Base-by-base conservation (phyloP, 2,888 invertebrate genomes). In the Limnephilus marmoratus region DNA sequence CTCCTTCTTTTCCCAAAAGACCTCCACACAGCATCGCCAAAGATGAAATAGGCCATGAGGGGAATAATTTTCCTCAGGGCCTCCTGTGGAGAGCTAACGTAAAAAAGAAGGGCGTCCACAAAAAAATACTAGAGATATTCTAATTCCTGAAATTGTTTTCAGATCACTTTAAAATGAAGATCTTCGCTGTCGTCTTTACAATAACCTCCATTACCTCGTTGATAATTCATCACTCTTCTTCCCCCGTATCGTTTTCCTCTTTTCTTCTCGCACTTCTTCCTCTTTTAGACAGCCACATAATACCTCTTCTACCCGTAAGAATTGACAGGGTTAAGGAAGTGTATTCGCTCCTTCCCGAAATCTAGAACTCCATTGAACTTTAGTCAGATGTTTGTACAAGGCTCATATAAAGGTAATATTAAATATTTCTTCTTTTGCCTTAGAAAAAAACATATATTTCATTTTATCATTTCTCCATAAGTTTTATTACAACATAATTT, bases 221-320 rank as follows among this genome's bases (percentile, higher is more conserved):
- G 81, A 93, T 91, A 91, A 93, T 92, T 92, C 91, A 92, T 93
- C 92, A 91, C 91, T 92, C 91, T 81, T 31, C 81, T n/a, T 34
- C 85, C 41, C 31, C 12, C 29, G 81, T 49, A 83, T 81, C n/a
- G 2, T 24, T 0, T 34, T 53, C 92, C 49, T 92, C 90, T 86
- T 90, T 90, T 80, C 80, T 31, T 81, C 41, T 81, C 90, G 41
- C n/a, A 37, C 90, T 81, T 81, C 29, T n/a, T 90, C 29, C 81
- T 45, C 49, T 18, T 41, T 34, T 34, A 24, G 90, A 90, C 92
- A 92, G 90, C 83, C 53, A 81, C 90, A 92, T 86, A 92, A 92
- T 92, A 92, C 92, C 37, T 18, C 53, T 24, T 5, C 68, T 11
- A 68, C n/a, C 68, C 53, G 81, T 9, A 34, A 83, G 68, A 68